Percentiles rank a stretch among this genome's conserved stretches.
Conservation (phyloP, 2,888 invertebrate species). For the Epinotia bilunana region DNA sequence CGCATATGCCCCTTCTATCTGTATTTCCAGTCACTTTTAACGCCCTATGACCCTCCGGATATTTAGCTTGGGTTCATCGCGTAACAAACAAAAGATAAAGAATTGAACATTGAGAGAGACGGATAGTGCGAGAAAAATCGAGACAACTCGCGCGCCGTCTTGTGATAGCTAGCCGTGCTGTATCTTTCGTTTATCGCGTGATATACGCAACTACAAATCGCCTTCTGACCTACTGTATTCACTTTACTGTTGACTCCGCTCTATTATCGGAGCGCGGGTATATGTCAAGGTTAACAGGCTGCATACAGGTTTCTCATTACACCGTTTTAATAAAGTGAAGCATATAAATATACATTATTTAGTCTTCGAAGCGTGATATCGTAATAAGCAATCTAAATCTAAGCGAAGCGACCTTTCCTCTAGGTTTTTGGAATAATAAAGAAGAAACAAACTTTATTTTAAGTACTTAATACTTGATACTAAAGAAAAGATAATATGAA, state of each 20-base stretch:
- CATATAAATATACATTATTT: conserved; percentile 24
- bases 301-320: conserved; percentile 56
- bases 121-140: too few relatives aligned
- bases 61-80: too few relatives aligned
- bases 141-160: too few relatives aligned
- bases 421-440: neutral
- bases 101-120: too few relatives aligned
- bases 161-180: too few relatives aligned
- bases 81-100: too few relatives aligned
- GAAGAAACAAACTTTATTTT: neutral
- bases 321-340: conserved; percentile 18
- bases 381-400: neutral
- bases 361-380: conserved; percentile 27
- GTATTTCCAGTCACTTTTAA: too few relatives aligned
- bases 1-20: too few relatives aligned
- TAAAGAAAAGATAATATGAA: too few relatives aligned
- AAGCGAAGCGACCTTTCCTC: neutral
- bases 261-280: conserved; percentile 48
- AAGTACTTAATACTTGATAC: too few relatives aligned
- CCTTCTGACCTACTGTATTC: conserved; percentile 10
- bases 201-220: neutral
- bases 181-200: neutral
- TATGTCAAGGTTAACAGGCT: conserved; percentile 72
- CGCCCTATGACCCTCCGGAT: too few relatives aligned
- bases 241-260: conserved; percentile 41